Conservation (phyloP, 2,888 invertebrate genomes). For the Dynastes hyllus region DNA sequence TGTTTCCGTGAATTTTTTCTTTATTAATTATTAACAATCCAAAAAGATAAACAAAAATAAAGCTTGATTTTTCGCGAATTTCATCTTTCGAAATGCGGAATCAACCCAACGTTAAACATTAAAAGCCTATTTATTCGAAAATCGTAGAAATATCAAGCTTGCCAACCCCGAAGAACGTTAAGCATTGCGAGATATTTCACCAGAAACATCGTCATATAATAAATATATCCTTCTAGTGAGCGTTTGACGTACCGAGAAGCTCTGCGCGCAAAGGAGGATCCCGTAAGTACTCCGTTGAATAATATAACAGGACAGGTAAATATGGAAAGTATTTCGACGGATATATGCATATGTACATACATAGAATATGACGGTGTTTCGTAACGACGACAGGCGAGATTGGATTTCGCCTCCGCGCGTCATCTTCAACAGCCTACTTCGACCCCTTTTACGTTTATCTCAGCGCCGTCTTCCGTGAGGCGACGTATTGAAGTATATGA, state of each 20-base stretch:
- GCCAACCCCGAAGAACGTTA: no score
- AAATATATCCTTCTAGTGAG: background rate
- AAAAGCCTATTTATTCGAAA: no score
- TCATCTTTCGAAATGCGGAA: background rate
- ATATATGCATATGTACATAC: background rate
- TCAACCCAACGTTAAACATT: background rate
- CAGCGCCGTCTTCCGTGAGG: background rate
- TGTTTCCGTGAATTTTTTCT: no score
- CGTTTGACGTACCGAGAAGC: no score
- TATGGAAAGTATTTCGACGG: slow-evolving; percentile 10
- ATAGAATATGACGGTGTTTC: background rate
- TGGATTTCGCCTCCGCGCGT: slow-evolving; percentile 4
- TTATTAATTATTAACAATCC: no score
- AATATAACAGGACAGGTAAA: slow-evolving; percentile 20
- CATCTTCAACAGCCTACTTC: background rate
- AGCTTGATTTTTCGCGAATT: no score
- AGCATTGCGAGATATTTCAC: no score
- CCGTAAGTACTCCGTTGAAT: slow-evolving; percentile 5
- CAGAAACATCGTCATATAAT: background rate
- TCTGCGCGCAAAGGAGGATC: background rate
- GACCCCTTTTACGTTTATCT: no score
- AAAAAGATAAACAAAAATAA: no score
- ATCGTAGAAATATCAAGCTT: no score
- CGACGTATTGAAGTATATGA: background rate
- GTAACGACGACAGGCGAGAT: background rate